Base-by-base conservation (phyloP, 2,113 vertebrate genomes). In the Poicephalus gulielmi region DNA sequence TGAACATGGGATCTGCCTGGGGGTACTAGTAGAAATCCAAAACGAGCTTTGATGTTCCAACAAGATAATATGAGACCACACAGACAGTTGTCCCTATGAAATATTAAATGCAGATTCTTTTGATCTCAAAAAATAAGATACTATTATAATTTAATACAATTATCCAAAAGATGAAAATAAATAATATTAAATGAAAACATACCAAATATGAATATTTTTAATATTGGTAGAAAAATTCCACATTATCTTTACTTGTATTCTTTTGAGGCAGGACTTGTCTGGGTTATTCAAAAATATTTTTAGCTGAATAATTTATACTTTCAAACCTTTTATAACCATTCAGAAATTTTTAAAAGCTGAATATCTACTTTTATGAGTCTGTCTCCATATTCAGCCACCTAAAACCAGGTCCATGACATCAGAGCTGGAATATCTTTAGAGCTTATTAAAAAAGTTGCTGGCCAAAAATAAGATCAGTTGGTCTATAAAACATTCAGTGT, bases 61-160 rank as follows among this genome's bases (percentile, higher is more conserved):
- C 46, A 88, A 92, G 89, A 94, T 95, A 96, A 91, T 41, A 75
- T 46, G 37, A 91, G 69, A 94, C 94, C 92, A 95, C 94, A 96
- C 0, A 4, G 71, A 92, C 78, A 92, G 80, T 47, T 90, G 70
- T 49, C 74, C 44, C 67, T 60, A 46, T 46, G 44, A 86, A 82
- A 90, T 94, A 97, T 87, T 93, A 89, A 95, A 95, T 68, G 37
- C 83, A 95, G 94, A 92, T 87, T 90, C 39, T 83, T 97, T 75
- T 95, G 77, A 94, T 96, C 70, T 92, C 25, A 74, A 80, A 60
- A 68, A 87, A 71, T 82, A 94, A 90, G 60, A 88, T 53, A 63
- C 4, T 62, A n/a, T 60, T 86, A 79, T 74, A 96, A 77, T 85
- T 69, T 86, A 84, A 83, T 94, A 41, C 25, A 87, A 85, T 92